A percentile compares a stretch with the other conserved stretches of the same genome.
phyloP scores from a whole-genome alignment of 2,797 vertebrate genomes.

The Anabas testudineus region DNA sequence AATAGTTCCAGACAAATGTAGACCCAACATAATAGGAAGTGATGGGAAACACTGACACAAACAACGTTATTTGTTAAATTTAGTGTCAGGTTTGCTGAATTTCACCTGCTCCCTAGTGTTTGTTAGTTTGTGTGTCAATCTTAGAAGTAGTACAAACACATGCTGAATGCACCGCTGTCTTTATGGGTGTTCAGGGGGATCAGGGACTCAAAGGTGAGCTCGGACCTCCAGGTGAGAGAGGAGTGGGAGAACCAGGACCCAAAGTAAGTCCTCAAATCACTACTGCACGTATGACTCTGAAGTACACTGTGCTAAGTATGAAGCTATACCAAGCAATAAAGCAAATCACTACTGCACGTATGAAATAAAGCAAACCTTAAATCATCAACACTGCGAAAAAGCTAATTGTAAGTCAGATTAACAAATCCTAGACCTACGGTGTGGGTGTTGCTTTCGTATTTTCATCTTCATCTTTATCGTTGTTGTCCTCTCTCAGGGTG shows the following conservation, averaged over 20 bases:
- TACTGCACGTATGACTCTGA: neutral
- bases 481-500: slow-evolving; percentile 79
- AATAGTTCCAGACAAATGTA: too few species aligned
- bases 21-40: too few species aligned
- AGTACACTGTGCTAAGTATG: neutral
- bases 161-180: neutral
- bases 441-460: neutral
- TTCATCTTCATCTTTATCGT: neutral
- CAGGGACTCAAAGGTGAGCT: slow-evolving; percentile 83
- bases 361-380: neutral
- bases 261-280: slow-evolving; percentile 72
- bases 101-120: neutral
- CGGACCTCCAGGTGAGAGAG: slow-evolving; percentile 84
- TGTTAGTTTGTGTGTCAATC: neutral
- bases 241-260: slow-evolving; percentile 81
- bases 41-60: too few species aligned
- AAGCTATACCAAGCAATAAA: too few species aligned
- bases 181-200: slow-evolving; percentile 81
- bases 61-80: neutral
- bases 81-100: neutral
- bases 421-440: neutral
- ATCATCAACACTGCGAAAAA: neutral
- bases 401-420: neutral
- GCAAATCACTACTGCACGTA: neutral
- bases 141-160: neutral